A percentile compares a stretch with the other conserved stretches of the same genome.
These are phyloP conservation scores for Hemicordylus capensis DNA, from an alignment of 2,113 vertebrate genomes.

Conservation along the genomic window DNA sequence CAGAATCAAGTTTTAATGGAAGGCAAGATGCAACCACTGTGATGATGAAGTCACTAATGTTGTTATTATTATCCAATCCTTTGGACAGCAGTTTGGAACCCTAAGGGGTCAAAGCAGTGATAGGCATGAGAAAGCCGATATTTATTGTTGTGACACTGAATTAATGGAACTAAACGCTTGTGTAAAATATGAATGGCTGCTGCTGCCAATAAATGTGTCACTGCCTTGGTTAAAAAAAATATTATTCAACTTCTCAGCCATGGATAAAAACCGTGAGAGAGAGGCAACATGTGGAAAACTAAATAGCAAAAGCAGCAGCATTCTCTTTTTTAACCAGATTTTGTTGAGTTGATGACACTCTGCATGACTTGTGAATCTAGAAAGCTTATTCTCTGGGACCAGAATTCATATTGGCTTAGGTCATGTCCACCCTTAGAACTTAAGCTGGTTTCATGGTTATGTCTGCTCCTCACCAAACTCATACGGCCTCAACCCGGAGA, in stretches of 20 bases:
- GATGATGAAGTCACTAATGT: conserved; percentile 54
- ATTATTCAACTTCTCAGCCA: conserved; percentile 40
- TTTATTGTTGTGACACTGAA: conserved; percentile 68
- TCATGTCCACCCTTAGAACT: not conserved
- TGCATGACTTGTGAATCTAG: conserved; percentile 33
- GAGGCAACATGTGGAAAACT: conserved; percentile 32
- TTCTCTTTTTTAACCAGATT: not conserved
- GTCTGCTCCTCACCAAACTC: not conserved
- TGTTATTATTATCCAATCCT: conserved; percentile 9
- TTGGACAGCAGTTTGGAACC: conserved; percentile 59
- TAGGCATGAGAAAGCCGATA: conserved; percentile 64
- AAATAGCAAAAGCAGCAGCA: conserved; percentile 26
- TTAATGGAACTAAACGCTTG: conserved; percentile 47
- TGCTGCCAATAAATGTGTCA: conserved; percentile 41
- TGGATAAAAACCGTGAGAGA: conserved; percentile 55
- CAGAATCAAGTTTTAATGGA: conserved; percentile 54
- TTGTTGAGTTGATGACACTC: conserved; percentile 16
- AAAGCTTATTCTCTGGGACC: conserved; percentile 4
- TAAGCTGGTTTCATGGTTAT: not conserved
- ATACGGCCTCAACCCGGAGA: no score
- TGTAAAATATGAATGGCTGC: conserved; percentile 65
- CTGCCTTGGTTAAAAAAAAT: conserved; percentile 50
- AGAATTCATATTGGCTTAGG: not conserved
- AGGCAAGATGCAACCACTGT: conserved; percentile 55
- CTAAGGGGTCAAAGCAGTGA: conserved; percentile 57